Conservation (phyloP, 2,113 vertebrate species). For the Raja brachyura region DNA sequence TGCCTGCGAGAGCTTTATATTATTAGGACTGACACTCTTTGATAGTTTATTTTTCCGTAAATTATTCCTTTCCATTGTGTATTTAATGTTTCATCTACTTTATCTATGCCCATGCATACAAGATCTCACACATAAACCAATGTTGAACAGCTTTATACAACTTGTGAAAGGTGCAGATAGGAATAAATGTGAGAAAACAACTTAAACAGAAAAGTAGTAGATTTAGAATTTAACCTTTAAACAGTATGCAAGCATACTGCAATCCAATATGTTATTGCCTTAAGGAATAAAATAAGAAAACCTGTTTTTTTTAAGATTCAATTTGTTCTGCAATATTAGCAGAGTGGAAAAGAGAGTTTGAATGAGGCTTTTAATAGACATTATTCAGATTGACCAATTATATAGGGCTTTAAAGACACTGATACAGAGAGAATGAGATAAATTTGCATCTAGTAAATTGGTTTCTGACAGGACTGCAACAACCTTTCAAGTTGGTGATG, state of each 20-base stretch:
- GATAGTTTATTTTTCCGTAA: constrained; percentile 23
- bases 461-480: constrained; percentile 41
- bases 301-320: constrained; percentile 33
- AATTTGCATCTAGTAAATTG: constrained; percentile 41
- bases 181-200: constrained; percentile 22
- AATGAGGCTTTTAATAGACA: constrained; percentile 43
- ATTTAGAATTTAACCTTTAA: constrained; percentile 28
- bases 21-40: background rate
- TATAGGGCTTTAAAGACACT: constrained; percentile 34
- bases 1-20: background rate
- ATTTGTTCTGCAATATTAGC: constrained; percentile 43
- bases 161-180: background rate
- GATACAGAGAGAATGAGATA: constrained; percentile 30
- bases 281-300: constrained; percentile 39
- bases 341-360: constrained; percentile 40
- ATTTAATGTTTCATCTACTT: background rate
- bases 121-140: background rate
- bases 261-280: constrained; percentile 29
- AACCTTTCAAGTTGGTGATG: constrained; percentile 39
- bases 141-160: constrained; percentile 22
- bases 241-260: constrained; percentile 13
- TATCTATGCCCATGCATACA: background rate
- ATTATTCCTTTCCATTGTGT: background rate
- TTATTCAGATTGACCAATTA: constrained; percentile 39
- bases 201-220: background rate